Conservation (phyloP, 2,797 vertebrate genomes). For the Gallinago solitaria region DNA sequence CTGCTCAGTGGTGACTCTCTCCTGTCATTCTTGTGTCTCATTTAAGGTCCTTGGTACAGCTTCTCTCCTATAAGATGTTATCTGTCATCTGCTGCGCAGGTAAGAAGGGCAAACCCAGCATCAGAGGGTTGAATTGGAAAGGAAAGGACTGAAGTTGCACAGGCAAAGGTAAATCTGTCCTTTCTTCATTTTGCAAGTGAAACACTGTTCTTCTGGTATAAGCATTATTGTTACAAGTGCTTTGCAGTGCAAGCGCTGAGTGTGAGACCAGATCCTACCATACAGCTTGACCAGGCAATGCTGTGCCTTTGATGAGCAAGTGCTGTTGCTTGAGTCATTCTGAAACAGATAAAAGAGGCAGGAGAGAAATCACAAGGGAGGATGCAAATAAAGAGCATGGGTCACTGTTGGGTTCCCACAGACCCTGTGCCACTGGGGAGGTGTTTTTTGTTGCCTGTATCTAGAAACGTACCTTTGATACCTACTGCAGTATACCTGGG, state of each 20-base stretch:
- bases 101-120: not conserved
- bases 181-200: constrained; percentile 10
- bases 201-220: not conserved
- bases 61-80: not conserved
- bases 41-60: not conserved
- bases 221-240: not conserved
- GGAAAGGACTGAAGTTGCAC: not conserved
- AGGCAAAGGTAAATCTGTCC: not conserved
- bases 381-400: constrained; percentile 4
- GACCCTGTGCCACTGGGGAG: not conserved
- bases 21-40: not conserved
- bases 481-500: not conserved
- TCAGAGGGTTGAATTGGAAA: not conserved
- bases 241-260: not conserved
- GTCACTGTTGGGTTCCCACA: constrained; percentile 25
- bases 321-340: constrained; percentile 32
- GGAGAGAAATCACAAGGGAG: not conserved
- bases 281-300: not conserved
- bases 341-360: constrained; percentile 34
- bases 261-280: not conserved
- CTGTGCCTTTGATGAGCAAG: not conserved
- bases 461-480: not conserved
- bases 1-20: not conserved
- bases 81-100: not conserved
- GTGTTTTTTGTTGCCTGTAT: not conserved